Conservation (phyloP, 2,797 vertebrate species). For the Leuciscus waleckii region DNA sequence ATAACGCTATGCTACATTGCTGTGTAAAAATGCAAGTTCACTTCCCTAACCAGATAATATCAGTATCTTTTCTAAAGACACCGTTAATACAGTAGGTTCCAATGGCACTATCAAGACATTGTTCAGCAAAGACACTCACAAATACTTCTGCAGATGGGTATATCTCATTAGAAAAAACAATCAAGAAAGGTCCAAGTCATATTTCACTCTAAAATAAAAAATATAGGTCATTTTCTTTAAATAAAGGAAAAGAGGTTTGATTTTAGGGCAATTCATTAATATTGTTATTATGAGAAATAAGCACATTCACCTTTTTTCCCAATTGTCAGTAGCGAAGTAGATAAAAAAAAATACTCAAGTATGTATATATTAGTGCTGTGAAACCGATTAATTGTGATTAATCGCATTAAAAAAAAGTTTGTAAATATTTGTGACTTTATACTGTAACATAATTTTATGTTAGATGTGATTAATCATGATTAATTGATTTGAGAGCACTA, state of each 20-base stretch:
- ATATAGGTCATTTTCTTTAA: background rate
- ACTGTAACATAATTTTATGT: background rate
- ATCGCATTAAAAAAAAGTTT: background rate
- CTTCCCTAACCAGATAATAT: background rate
- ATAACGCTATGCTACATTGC: constrained; percentile 8
- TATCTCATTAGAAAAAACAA: background rate
- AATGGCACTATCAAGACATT: constrained; percentile 3
- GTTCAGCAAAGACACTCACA: background rate
- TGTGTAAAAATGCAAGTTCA: background rate
- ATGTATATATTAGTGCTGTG: background rate
- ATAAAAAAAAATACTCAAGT: too few relatives aligned
- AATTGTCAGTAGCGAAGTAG: background rate
- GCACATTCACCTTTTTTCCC: background rate
- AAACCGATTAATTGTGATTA: background rate
- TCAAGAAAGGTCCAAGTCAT: background rate
- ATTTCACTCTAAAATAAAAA: background rate
- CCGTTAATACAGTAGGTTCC: constrained; percentile 18
- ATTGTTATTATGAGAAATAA: background rate
- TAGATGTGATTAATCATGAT: too few relatives aligned
- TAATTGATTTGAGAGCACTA: too few relatives aligned
- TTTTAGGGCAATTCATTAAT: background rate
- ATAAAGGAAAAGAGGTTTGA: background rate
- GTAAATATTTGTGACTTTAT: background rate
- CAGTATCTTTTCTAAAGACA: background rate
- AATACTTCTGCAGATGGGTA: constrained; percentile 3